These are phyloP conservation scores for Pituophis catenifer DNA, from an alignment of 2,113 vertebrate species.

Conservation along the genomic window DNA sequence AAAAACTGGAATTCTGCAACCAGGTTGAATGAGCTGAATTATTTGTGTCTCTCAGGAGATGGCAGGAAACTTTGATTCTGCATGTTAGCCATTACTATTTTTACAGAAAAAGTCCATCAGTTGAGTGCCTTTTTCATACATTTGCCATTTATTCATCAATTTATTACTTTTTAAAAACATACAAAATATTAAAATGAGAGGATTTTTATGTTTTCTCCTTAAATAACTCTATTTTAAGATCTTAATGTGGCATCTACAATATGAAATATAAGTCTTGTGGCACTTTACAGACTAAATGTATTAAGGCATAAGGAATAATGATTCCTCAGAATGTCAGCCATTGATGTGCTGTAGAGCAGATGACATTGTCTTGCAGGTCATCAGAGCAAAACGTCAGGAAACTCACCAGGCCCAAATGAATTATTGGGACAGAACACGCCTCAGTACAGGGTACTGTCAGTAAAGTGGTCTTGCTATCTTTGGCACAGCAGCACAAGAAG, in stretches of 20 bases:
- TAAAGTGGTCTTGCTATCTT: neutral
- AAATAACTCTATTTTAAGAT: conserved; percentile 30
- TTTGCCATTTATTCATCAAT: conserved; percentile 54
- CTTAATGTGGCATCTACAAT: conserved; percentile 1
- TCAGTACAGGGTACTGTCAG: neutral
- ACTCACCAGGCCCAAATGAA: neutral
- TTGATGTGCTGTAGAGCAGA: neutral
- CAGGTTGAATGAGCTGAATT: conserved; percentile 48
- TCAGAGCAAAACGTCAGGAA: neutral
- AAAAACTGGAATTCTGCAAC: conserved; percentile 15
- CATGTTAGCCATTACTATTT: conserved; percentile 63
- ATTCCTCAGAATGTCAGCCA: neutral
- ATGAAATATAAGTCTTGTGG: neutral
- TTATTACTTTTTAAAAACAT: conserved; percentile 32
- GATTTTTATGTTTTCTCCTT: conserved; percentile 34
- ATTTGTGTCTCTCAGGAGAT: conserved; percentile 59
- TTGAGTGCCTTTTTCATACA: conserved; percentile 49
- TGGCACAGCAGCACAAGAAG: neutral
- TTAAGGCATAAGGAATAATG: neutral
- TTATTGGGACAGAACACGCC: neutral
- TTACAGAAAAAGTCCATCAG: conserved; percentile 46
- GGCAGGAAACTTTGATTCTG: conserved; percentile 45
- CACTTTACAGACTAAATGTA: neutral
- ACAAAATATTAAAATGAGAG: conserved; percentile 33
- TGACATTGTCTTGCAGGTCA: neutral